Base-by-base conservation (phyloP, 1,140 invertebrate genomes). In the Cylas formicarius region DNA sequence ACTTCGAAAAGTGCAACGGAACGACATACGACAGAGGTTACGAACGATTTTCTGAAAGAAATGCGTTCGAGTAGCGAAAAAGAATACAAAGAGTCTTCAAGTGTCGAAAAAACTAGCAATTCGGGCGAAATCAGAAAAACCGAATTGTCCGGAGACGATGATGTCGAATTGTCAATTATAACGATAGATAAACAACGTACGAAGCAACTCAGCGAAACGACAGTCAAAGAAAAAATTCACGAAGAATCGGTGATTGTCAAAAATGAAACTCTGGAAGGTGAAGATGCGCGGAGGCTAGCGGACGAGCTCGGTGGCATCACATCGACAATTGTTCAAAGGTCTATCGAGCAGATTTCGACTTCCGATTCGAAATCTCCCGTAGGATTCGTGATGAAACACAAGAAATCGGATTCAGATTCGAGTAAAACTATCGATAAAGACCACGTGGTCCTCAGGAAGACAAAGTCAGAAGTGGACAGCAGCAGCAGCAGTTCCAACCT, bases 401-500 rank as follows among this genome's bases (percentile, higher is more conserved):
- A 50, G 56, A 23, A 38, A 56, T 33, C 58, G 56, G 45, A 53
- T 35, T 17, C n/a, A n/a, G n/a, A n/a, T n/a, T n/a, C n/a, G n/a
- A n/a, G n/a, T n/a, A n/a, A 49, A 35, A 44, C 35, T 5, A 31
- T 43, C 11, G 47, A 44, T 23, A 56, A 57, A 38, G 52, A 55
- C 20, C 50, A 56, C 24, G 63, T 69, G 13, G 50, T 66, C 20
- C 45, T 68, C 11, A 46, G 67, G 32, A 67, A 63, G 58, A 51
- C 55, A 11, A 64, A 61, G 50, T 45, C 50, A 28, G 58, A 63
- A 19, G 41, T 38, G 11, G 56, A 60, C 21, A 58, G 55, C 18
- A 61, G 58, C 70, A 69, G 59, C 70, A 77, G 53, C 61, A 76
- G 51, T 67, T 74, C 42, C 65, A 72, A 57, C 66, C 70, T 44